Evolutionary conservation across 1,140 invertebrate species (phyloP), one percentile per base, ranked within the genome.

Genomic region (Ericerus pela): DNA sequence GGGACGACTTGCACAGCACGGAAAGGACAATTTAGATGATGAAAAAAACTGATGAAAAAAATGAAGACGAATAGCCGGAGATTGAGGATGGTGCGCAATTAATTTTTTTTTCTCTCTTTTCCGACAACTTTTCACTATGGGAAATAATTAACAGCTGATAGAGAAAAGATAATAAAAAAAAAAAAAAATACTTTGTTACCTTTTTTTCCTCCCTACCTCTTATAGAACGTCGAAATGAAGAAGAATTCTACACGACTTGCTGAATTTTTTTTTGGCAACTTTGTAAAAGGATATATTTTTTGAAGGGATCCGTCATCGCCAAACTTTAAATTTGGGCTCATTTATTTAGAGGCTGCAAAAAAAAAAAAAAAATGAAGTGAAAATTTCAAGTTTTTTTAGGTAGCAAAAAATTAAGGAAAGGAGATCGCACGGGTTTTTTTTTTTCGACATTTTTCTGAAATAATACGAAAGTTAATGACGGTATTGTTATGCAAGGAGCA

Each of bases 111-210:
- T 47, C 26, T 47, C 41, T 47, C n/a, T 47, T 47, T n/a, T 33
- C 18, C 41, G 41, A 47, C 41, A 47, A 47, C 41, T 47, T 24
- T 47, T 47, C 41, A 47, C 41, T 47, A 47, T 47, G 26, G 41
- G 41, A 47, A 47, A 47, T 47, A 47, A 47, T 47, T 47, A 47
- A 47, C 41, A 47, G 41, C 41, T 47, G 41, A 47, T 47, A 47
- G 41, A 47, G 41, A 10, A 24, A 4, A 47, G 41, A 47, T n/a
- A n/a, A n/a, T n/a, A n/a, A n/a, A 47, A n/a, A 38, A 47, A 24
- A 47, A 47, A 18, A 10, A 47, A 47, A 6, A 24, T 47, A 47
- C 41, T 47, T 47, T 47, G 41, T 47, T 47, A 47, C 26, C 41
- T 47, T 14, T 4, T 47, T 5, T 47, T 24, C 14, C 26, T 47